Evolutionary conservation across 2,113 vertebrate genomes (phyloP), one percentile per base, ranked within the genome.

Genomic region (Lates calcarifer): DNA sequence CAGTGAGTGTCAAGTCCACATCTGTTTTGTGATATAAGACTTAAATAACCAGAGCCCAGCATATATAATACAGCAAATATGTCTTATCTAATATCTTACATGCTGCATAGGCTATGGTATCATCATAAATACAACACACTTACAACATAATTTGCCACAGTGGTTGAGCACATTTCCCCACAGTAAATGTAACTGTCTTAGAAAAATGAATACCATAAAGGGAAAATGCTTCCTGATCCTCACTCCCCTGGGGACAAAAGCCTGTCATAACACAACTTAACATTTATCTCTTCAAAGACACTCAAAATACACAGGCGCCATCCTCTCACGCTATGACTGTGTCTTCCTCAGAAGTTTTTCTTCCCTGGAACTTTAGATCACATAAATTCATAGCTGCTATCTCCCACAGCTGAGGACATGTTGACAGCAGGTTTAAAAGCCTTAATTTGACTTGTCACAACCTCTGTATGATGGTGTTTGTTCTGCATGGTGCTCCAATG

Each of bases 261-360:
- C 91, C 53, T 88, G 92, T 90, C 71, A 41, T 66, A 79, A 86
- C 93, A 90, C 4, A 79, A 64, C 45, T 77, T 43, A 58, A 81
- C 71, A 64, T 57, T 62, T 70, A 70, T 63, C 74, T 85, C 65
- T 75, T 88, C 41, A 89, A 84, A 89, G 58, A 58, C 41, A 68
- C 56, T 58, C 62, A n/a, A 51, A 55, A 73, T 39, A 64, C 47
- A 73, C 31, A 81, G 81, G 74, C 65, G 66, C 77, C 89, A 49
- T 81, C 63, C 77, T 89, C 66, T 90, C 78, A 84, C 58, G 73
- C 86, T 83, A 84, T 53, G 26, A 39, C 71, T 75, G 65, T 62
- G 70, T 87, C 45, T 15, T 56, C 31, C 43, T 61, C 51, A 77
- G 43, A 65, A 22, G 13, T 71, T 65, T 65, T 37, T 71, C 29